These are phyloP conservation scores for Cairina moschata DNA, from an alignment of 2,113 vertebrate species.

Conservation along the genomic window DNA sequence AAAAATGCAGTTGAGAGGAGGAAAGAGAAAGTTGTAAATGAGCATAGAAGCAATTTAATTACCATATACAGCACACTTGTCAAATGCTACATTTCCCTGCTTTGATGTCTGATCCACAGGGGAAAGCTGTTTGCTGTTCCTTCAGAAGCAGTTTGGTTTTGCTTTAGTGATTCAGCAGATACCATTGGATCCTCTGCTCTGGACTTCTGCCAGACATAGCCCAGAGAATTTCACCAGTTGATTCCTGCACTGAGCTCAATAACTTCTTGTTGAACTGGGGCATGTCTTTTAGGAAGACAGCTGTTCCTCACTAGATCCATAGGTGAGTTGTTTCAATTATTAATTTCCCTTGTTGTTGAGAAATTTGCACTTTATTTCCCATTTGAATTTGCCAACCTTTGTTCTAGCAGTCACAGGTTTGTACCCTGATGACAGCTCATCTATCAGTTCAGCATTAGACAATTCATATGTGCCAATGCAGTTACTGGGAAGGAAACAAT, in stretches of 20 bases:
- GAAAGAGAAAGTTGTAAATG: constrained; percentile 30
- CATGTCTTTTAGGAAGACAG: neutral
- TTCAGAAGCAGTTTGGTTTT: neutral
- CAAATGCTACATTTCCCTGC: constrained; percentile 15
- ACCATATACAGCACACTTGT: constrained; percentile 40
- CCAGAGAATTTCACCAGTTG: constrained; percentile 12
- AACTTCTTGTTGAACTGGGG: constrained; percentile 1
- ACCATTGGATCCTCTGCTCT: neutral
- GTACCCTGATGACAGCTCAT: constrained; percentile 4
- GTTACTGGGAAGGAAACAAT: neutral
- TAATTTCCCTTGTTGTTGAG: neutral
- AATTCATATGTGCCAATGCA: constrained; percentile 11
- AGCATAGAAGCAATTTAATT: constrained; percentile 40
- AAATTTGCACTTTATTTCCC: constrained; percentile 23
- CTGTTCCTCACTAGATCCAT: neutral
- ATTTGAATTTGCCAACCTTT: constrained; percentile 9
- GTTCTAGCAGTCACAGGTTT: neutral
- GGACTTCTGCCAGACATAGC: neutral
- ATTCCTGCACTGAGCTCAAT: neutral
- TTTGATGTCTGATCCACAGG: constrained; percentile 29
- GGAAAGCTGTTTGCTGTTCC: constrained; percentile 15
- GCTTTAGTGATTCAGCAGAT: constrained; percentile 29
- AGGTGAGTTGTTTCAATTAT: constrained; percentile 3
- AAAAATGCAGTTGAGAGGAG: constrained; percentile 22
- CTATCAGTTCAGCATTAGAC: neutral